Evolutionary conservation across 1,140 invertebrate genomes (phyloP).

Genomic region (Leptinotarsa undecemlineata): DNA sequence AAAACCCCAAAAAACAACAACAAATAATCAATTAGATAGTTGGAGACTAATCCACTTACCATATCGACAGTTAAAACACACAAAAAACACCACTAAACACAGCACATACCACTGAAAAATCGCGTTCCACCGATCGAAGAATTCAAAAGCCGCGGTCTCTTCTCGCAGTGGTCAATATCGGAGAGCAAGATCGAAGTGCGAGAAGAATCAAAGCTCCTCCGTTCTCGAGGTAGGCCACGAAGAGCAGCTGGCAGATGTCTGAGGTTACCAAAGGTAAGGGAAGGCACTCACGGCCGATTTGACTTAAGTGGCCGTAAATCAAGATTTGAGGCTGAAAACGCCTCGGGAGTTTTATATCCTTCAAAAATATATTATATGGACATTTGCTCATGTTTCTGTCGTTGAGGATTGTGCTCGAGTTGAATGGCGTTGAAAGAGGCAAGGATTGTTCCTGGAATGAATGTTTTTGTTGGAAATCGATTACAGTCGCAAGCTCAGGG

Average conservation of each 20-base stretch:
- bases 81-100: neutral
- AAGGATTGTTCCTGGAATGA: too few species aligned
- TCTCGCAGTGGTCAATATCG: constrained; percentile 16
- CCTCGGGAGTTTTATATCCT: neutral
- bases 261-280: neutral
- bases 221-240: constrained; percentile 11
- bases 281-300: constrained; percentile 3
- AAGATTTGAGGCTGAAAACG: neutral
- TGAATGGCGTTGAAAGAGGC: too few species aligned
- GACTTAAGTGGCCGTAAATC: constrained; percentile 14
- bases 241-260: constrained; percentile 19
- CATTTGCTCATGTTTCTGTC: too few species aligned
- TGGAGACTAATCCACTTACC: too few species aligned
- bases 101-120: neutral
- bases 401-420: too few species aligned
- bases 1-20: too few species aligned
- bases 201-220: constrained; percentile 4
- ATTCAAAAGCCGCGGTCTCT: constrained; percentile 1
- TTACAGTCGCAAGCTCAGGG: too few species aligned
- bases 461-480: too few species aligned
- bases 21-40: too few species aligned
- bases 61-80: too few species aligned
- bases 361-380: neutral
- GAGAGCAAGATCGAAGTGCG: constrained; percentile 16
- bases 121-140: neutral